These are phyloP conservation scores for Turritopsis rubra DNA, from an alignment of 30 jellyfish, hydroid and myxozoan species.

Conservation along the genomic window DNA sequence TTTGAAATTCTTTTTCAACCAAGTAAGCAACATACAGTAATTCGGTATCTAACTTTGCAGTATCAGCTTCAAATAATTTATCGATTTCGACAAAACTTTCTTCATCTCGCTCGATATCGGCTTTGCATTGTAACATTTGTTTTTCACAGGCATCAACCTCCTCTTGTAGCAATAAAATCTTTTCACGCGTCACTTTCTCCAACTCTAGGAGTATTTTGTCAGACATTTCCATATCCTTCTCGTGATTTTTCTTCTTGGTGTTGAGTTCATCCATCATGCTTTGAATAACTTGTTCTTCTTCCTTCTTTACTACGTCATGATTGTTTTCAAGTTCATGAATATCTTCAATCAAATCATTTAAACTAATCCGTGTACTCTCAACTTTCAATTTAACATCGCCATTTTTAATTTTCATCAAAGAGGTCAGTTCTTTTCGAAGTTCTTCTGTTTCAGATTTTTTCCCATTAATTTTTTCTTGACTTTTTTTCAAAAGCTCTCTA, in stretches of 20 bases:
- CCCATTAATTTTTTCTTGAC: constrained; percentile 21
- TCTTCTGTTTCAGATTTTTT: constrained; percentile 43
- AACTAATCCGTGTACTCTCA: constrained; percentile 24
- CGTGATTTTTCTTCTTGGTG: constrained; percentile 43
- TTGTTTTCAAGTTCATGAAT: constrained; percentile 31
- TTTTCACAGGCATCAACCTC: constrained; percentile 88
- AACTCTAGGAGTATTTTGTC: constrained; percentile 40
- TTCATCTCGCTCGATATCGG: constrained; percentile 44
- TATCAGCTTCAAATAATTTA: constrained; percentile 58
- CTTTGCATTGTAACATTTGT: constrained; percentile 54
- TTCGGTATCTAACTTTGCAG: constrained; percentile 84
- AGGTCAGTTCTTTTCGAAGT: constrained; percentile 23
- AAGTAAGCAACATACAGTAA: constrained; percentile 72
- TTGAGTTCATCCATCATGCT: constrained; percentile 50
- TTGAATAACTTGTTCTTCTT: constrained; percentile 62
- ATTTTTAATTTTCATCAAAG: constrained; percentile 19
- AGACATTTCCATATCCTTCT: constrained; percentile 40
- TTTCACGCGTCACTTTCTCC: constrained; percentile 78
- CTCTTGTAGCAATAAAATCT: constrained; percentile 60
- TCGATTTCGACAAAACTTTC: constrained; percentile 60
- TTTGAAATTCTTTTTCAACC: constrained; percentile 71
- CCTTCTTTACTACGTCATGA: constrained; percentile 27
- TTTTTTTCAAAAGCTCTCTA: constrained; percentile 17
- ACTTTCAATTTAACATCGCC: constrained; percentile 40
- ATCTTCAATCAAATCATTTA: constrained; percentile 33